phyloP scores from a whole-genome alignment of 2,888 invertebrate species.

The Liopterus haemorrhoidalis region DNA sequence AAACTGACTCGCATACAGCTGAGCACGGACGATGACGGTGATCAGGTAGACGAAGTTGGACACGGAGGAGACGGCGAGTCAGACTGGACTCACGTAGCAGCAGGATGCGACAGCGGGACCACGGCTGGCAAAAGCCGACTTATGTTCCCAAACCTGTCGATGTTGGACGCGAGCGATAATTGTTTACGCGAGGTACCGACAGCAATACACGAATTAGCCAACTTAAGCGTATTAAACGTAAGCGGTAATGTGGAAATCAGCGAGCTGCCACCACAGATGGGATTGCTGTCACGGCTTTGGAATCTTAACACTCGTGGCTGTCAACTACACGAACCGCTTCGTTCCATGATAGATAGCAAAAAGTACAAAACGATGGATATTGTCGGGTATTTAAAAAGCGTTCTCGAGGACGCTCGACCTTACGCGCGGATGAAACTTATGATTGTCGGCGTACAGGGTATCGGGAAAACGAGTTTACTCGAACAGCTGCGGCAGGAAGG shows the following conservation, averaged over 20 bases:
- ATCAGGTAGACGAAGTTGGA: no score
- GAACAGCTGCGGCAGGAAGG: constrained; percentile 86
- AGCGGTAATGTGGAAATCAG: constrained; percentile 78
- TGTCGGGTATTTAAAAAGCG: constrained; percentile 86
- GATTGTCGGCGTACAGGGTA: constrained; percentile 87
- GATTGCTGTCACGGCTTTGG: constrained; percentile 90
- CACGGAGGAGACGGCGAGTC: constrained; percentile 57
- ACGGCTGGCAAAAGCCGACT: constrained; percentile 57
- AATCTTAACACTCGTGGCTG: constrained; percentile 91
- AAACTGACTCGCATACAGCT: constrained; percentile 71
- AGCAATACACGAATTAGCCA: constrained; percentile 76
- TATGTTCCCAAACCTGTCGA: constrained; percentile 88
- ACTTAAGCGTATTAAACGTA: constrained; percentile 90
- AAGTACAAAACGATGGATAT: constrained; percentile 94
- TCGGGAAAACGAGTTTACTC: constrained; percentile 84
- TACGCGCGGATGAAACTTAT: constrained; percentile 94
- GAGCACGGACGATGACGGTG: constrained; percentile 75
- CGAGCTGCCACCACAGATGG: constrained; percentile 92
- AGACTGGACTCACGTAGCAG: constrained; percentile 48
- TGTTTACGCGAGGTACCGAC: constrained; percentile 69
- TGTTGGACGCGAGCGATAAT: constrained; percentile 92
- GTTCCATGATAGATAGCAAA: constrained; percentile 85
- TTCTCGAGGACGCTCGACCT: constrained; percentile 81
- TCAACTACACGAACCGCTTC: constrained; percentile 77
- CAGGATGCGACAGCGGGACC: constrained; percentile 1